Evolutionary conservation across 2,113 vertebrate genomes (phyloP).

Genomic region (Actinemys pallida): DNA sequence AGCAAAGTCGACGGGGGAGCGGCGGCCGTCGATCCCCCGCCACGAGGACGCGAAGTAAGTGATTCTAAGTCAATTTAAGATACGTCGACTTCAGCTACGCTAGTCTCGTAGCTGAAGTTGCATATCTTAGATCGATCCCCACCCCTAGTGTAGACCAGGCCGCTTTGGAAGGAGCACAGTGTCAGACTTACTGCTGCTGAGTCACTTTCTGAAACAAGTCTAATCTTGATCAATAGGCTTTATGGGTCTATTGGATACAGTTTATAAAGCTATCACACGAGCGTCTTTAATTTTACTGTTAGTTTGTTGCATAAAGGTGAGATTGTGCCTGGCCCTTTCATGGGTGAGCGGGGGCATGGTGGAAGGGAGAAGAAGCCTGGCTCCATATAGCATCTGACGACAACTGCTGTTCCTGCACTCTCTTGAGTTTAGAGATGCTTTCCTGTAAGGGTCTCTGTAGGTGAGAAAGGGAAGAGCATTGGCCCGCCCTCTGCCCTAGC

Average conservation of each 20-base stretch:
- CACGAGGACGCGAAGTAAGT: too few relatives aligned
- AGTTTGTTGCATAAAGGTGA: background rate
- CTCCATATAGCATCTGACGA: background rate
- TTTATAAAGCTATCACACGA: slow-evolving; percentile 47
- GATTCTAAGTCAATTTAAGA: too few relatives aligned
- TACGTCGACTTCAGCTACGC: too few relatives aligned
- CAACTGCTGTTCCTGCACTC: accelerated
- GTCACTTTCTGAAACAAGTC: slow-evolving; percentile 51
- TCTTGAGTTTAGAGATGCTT: background rate
- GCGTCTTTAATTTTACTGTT: background rate
- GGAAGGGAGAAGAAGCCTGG: too few relatives aligned
- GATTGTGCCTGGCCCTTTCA: accelerated
- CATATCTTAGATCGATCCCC: too few relatives aligned
- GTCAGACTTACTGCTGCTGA: slow-evolving; percentile 62
- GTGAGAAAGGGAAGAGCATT: accelerated
- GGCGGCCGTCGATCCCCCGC: too few relatives aligned
- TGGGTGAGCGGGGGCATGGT: background rate
- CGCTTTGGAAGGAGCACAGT: slow-evolving; percentile 24
- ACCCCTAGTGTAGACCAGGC: too few relatives aligned
- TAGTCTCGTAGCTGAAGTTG: too few relatives aligned
- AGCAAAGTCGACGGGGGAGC: too few relatives aligned
- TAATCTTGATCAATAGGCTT: slow-evolving; percentile 60
- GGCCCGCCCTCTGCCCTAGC: background rate
- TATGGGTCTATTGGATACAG: slow-evolving; percentile 21
- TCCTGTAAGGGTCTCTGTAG: background rate